Percentiles rank a stretch among this genome's conserved stretches.
These are phyloP conservation scores for Hypomecis atomaria DNA, from an alignment of 2,888 invertebrate species.

Conservation along the genomic window DNA sequence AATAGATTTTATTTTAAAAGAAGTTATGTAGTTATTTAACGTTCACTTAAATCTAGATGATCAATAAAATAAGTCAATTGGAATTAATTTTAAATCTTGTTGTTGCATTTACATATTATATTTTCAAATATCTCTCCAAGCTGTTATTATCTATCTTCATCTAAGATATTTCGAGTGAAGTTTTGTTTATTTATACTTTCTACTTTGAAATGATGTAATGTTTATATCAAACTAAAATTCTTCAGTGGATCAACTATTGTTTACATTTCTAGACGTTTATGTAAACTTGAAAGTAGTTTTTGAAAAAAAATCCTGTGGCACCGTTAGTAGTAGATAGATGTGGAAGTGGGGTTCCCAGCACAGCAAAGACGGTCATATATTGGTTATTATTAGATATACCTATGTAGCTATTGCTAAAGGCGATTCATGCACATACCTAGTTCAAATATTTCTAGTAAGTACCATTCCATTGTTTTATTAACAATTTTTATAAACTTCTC, in stretches of 20 bases:
- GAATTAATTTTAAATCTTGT: too few relatives aligned
- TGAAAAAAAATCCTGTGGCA: conserved; percentile 44
- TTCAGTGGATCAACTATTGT: conserved; percentile 18
- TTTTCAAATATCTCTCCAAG: too few relatives aligned
- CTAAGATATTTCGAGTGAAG: neutral
- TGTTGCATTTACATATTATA: too few relatives aligned
- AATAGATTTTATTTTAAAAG: too few relatives aligned
- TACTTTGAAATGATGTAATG: conserved; percentile 15
- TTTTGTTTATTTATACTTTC: conserved; percentile 6
- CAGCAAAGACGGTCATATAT: conserved; percentile 48
- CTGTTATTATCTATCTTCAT: too few relatives aligned
- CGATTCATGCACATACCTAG: conserved; percentile 16
- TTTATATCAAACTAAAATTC: conserved; percentile 8
- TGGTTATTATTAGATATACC: conserved; percentile 52
- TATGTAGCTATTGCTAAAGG: conserved; percentile 56
- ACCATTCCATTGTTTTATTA: too few relatives aligned
- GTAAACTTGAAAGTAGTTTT: conserved; percentile 29
- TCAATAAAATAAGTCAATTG: too few relatives aligned
- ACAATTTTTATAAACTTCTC: too few relatives aligned
- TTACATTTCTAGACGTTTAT: conserved; percentile 28
- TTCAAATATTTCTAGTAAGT: too few relatives aligned
- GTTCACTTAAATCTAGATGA: too few relatives aligned
- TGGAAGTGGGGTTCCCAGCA: conserved; percentile 38
- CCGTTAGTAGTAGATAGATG: conserved; percentile 38
- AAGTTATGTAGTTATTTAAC: too few relatives aligned